Evolutionary conservation across 2,113 vertebrate genomes (phyloP).

Genomic region (Hystrix brachyura): DNA sequence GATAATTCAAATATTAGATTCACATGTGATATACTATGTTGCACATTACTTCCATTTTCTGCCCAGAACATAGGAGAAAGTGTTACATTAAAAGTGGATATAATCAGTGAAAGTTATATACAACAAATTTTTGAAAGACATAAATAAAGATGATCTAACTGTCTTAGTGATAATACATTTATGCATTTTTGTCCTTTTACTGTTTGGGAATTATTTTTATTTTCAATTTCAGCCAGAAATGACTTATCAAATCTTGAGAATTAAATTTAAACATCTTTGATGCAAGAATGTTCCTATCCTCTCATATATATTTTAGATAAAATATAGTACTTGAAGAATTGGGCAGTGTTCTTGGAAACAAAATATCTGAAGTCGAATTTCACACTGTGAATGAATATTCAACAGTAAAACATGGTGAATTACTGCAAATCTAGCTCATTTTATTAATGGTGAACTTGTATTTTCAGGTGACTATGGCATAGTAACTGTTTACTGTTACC

Average conservation of each 20-base stretch:
- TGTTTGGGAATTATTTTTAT: conserved; percentile 43
- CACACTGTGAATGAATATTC: neutral
- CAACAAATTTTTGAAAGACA: neutral
- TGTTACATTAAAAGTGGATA: neutral
- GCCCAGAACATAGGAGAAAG: neutral
- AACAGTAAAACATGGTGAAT: neutral
- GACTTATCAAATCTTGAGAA: conserved; percentile 49
- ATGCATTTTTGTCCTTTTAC: neutral
- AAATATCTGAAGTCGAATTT: conserved; percentile 43
- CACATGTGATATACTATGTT: conserved; percentile 3
- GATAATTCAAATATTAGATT: conserved; percentile 41
- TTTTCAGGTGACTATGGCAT: neutral
- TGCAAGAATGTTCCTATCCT: neutral
- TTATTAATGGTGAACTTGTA: neutral
- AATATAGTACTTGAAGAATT: neutral
- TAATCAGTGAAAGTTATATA: neutral
- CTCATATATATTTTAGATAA: conserved; percentile 47
- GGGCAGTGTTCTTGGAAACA: neutral
- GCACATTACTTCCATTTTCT: conserved; percentile 45
- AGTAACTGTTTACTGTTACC: neutral
- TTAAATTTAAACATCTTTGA: conserved; percentile 35
- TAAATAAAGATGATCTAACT: neutral
- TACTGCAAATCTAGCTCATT: neutral
- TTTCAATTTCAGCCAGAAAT: conserved; percentile 40
- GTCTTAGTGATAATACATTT: neutral